Evolutionary conservation across 2,113 vertebrate species (phyloP).

Genomic region (Lepus europaeus): DNA sequence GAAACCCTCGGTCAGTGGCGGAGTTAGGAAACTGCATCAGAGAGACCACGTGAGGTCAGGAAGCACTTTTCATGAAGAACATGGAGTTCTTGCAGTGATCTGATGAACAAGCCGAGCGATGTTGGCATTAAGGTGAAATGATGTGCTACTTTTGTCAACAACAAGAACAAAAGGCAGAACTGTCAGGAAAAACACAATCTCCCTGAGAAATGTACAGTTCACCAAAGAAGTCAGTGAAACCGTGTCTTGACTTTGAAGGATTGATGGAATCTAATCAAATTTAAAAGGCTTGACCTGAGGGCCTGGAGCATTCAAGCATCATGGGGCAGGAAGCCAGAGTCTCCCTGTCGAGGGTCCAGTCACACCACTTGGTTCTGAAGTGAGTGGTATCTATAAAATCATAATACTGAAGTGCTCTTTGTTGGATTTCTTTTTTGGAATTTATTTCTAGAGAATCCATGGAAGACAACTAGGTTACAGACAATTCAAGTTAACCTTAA

Average conservation of each 20-base stretch:
- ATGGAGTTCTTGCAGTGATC: constrained; percentile 51
- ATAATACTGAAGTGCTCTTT: constrained; percentile 2
- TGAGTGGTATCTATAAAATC: neutral
- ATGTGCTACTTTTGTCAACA: constrained; percentile 20
- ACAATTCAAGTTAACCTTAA: constrained; percentile 8
- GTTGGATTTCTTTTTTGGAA: constrained; percentile 13
- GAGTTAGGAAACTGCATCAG: constrained; percentile 39
- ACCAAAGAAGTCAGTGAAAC: constrained; percentile 32
- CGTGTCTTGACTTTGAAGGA: constrained; percentile 43
- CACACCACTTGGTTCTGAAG: neutral
- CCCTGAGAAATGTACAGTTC: constrained; percentile 3
- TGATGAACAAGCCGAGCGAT: constrained; percentile 26
- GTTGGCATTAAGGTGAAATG: constrained; percentile 50
- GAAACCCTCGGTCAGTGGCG: neutral
- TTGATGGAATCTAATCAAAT: neutral
- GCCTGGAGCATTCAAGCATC: neutral
- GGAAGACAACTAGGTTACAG: neutral
- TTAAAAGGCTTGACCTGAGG: neutral
- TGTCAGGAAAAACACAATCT: constrained; percentile 44
- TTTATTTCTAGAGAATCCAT: neutral
- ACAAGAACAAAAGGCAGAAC: neutral
- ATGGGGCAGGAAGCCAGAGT: neutral
- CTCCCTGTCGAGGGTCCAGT: neutral
- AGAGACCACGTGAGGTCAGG: constrained; percentile 12
- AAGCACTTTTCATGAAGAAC: constrained; percentile 3